These are phyloP conservation scores for Dorcus parallelipipedus DNA, from an alignment of 2,888 invertebrate genomes.

Conservation along the genomic window DNA sequence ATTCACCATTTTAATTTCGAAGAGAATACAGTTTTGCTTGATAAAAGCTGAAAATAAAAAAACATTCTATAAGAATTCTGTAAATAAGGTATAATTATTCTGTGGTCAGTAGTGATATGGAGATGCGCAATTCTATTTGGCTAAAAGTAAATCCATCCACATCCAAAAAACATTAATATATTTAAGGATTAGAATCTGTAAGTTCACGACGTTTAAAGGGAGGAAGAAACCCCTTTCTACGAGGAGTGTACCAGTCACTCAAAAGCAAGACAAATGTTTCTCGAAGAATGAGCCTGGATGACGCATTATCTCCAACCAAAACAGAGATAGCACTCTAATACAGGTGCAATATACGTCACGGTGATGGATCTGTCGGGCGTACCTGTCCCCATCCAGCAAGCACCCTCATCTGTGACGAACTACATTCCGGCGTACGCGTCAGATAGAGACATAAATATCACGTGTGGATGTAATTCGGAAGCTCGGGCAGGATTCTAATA, in stretches of 20 bases:
- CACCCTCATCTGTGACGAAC: not conserved
- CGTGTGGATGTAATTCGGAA: not conserved
- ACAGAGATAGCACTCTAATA: conserved; percentile 27
- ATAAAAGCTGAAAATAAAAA: too few relatives aligned
- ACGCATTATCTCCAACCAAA: conserved; percentile 25
- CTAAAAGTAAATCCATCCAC: too few relatives aligned
- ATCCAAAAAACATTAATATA: too few relatives aligned
- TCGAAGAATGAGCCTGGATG: conserved; percentile 28
- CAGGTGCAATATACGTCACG: conserved; percentile 37
- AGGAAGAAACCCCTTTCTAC: conserved; percentile 12
- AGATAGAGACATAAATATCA: not conserved
- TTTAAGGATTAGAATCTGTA: too few relatives aligned
- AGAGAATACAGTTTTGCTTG: too few relatives aligned
- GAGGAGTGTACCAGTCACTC: conserved; percentile 30
- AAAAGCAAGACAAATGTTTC: conserved; percentile 34
- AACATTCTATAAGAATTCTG: too few relatives aligned
- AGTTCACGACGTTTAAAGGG: conserved; percentile 10
- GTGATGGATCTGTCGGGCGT: conserved; percentile 31
- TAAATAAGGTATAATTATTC: too few relatives aligned
- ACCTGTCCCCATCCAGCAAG: not conserved
- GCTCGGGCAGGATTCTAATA: not conserved
- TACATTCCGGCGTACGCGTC: not conserved
- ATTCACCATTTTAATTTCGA: too few relatives aligned
- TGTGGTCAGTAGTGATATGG: too few relatives aligned
- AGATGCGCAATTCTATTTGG: too few relatives aligned